phyloP scores from a whole-genome alignment of 92 coral and sea anemone genomes.

The Palythoa grandis region DNA sequence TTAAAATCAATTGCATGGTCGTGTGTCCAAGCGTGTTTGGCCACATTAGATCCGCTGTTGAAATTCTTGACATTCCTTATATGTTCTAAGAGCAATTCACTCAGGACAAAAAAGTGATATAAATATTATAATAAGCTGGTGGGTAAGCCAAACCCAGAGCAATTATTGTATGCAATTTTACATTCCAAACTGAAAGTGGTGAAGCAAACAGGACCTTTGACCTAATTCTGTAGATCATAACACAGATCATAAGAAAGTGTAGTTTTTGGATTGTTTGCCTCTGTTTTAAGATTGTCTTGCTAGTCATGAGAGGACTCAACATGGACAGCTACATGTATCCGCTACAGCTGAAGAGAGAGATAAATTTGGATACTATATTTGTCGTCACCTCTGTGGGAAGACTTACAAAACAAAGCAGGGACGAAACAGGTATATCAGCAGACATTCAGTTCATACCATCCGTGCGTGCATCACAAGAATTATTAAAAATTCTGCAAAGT shows the following conservation, averaged over 20 bases:
- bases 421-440: not conserved
- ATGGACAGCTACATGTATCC: not conserved
- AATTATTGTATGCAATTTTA: not conserved
- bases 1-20: no score
- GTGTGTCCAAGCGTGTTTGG: no score
- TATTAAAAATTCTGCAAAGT: no score
- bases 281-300: not conserved
- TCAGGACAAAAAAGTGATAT: no score
- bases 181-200: not conserved
- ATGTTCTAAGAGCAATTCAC: no score
- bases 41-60: no score
- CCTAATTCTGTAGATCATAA: not conserved
- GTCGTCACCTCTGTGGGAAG: not conserved
- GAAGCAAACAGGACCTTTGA: not conserved
- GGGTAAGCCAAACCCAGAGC: not conserved
- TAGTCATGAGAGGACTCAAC: not conserved
- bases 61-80: no score
- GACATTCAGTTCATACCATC: not conserved
- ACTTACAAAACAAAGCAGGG: not conserved
- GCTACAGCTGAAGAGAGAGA: not conserved
- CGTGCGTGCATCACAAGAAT: not conserved
- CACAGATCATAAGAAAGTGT: no score
- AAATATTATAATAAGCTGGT: not conserved
- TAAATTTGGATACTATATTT: not conserved
- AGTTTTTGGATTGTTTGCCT: not conserved